Evolutionary conservation across 2,113 vertebrate genomes (phyloP).

Genomic region (Albula glossodonta): DNA sequence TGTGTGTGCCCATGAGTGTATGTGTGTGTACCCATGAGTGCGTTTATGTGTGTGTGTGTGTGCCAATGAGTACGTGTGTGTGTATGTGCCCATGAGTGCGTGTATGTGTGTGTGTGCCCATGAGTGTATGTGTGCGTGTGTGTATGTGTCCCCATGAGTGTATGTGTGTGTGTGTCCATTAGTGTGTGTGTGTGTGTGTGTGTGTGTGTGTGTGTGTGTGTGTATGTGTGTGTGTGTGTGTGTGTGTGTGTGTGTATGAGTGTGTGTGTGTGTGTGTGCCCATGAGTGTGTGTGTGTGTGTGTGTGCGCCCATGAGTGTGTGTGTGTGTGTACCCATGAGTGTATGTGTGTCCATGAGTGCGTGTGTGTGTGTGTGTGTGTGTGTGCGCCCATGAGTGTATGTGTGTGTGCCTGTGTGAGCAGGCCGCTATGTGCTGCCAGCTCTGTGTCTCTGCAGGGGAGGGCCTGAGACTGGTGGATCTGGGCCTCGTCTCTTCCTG

Average conservation of each 20-base stretch:
- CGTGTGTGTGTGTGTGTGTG: background rate
- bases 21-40: background rate
- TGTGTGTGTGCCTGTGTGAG: background rate
- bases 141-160: too few relatives aligned
- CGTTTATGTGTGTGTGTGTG: background rate
- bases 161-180: too few relatives aligned
- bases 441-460: background rate
- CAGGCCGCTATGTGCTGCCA: background rate
- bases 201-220: too few relatives aligned
- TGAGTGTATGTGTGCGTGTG: background rate
- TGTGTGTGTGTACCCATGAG: slow-evolving; percentile 27
- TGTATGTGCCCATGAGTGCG: slow-evolving; percentile 22
- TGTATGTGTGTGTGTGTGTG: too few relatives aligned
- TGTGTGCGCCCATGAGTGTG: background rate
- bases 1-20: background rate
- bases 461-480: background rate
- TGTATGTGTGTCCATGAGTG: background rate
- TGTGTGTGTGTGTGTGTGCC: too few relatives aligned
- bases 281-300: too few relatives aligned
- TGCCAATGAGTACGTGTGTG: background rate
- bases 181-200: too few relatives aligned
- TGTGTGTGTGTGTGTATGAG: too few relatives aligned
- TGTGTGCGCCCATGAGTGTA: slow-evolving; percentile 1
- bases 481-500: background rate
- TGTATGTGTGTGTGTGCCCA: background rate